These are phyloP conservation scores for Acrobasis repandana DNA, from an alignment of 2,888 invertebrate species.

Conservation along the genomic window DNA sequence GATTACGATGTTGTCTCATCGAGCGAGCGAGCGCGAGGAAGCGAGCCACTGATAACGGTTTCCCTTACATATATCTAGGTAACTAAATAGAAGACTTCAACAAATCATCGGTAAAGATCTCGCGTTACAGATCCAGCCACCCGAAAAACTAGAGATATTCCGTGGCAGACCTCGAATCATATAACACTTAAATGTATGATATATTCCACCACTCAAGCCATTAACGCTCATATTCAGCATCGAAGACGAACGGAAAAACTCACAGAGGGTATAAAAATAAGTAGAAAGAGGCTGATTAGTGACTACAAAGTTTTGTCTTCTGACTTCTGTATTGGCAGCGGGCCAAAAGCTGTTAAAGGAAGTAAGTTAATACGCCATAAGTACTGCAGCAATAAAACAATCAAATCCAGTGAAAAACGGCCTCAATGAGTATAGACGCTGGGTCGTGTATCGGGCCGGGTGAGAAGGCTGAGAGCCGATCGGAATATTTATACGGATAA, in stretches of 20 bases:
- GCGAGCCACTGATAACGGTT: background rate
- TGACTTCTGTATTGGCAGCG: slow-evolving; percentile 43
- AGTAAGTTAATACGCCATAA: slow-evolving; percentile 49
- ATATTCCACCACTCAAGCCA: slow-evolving; percentile 36
- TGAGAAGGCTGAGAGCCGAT: background rate
- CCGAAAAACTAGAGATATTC: slow-evolving; percentile 11
- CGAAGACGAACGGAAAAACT: slow-evolving; percentile 18
- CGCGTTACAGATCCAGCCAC: background rate
- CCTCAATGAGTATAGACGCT: slow-evolving; percentile 18
- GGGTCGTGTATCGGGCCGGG: slow-evolving; percentile 15
- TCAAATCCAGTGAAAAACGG: slow-evolving; percentile 31
- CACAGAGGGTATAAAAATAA: slow-evolving; percentile 37
- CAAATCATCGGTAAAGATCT: slow-evolving; percentile 3
- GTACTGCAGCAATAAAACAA: slow-evolving; percentile 45
- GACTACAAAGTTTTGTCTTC: slow-evolving; percentile 55
- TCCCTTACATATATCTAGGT: background rate
- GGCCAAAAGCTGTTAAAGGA: slow-evolving; percentile 53
- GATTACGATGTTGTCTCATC: too few relatives aligned
- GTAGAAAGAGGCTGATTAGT: slow-evolving; percentile 57
- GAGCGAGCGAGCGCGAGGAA: too few relatives aligned
- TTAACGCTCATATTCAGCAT: slow-evolving; percentile 42
- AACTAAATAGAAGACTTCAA: background rate
- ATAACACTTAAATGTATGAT: slow-evolving; percentile 7
- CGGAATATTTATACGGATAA: slow-evolving; percentile 35
- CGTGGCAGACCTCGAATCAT: slow-evolving; percentile 7